Evolutionary conservation across 2,113 vertebrate species (phyloP).

Genomic region (Centrocercus urophasianus): DNA sequence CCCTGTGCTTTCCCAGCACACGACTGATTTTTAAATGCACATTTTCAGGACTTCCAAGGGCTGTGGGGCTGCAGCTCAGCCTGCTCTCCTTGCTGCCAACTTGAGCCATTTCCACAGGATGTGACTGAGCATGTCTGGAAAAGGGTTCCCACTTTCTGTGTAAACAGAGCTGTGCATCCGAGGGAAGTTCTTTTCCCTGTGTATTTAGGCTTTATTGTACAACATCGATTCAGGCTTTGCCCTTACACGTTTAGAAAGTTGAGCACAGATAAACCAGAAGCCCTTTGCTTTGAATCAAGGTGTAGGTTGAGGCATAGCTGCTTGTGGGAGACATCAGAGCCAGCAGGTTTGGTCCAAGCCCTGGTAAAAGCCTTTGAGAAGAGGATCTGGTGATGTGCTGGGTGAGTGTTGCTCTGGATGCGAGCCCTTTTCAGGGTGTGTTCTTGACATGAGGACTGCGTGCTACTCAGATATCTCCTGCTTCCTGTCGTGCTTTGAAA

Average conservation of each 20-base stretch:
- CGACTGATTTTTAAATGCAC: not conserved
- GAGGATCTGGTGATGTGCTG: not conserved
- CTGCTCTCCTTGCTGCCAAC: not conserved
- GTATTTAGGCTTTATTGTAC: not conserved
- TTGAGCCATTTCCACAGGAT: constrained; percentile 28
- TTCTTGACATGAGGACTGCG: rapidly evolving
- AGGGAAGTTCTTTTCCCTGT: not conserved
- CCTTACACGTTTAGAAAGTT: not conserved
- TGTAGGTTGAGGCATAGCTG: rapidly evolving
- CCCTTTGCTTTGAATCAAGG: not conserved
- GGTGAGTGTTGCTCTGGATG: not conserved
- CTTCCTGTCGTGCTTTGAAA: not conserved
- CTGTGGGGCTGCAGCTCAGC: not conserved
- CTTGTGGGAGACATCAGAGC: not conserved
- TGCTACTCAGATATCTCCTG: not conserved
- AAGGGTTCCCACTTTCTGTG: constrained; percentile 15
- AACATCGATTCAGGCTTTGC: not conserved
- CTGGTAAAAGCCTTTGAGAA: not conserved
- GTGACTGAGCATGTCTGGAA: constrained; percentile 9
- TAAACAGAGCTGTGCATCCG: not conserved
- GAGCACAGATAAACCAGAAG: not conserved
- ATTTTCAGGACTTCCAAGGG: not conserved
- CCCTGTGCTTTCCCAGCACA: rapidly evolving
- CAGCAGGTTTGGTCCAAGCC: not conserved
- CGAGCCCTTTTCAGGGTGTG: rapidly evolving